Evolutionary conservation across 2,113 vertebrate species (phyloP).

Genomic region (Ornithorhynchus anatinus): DNA sequence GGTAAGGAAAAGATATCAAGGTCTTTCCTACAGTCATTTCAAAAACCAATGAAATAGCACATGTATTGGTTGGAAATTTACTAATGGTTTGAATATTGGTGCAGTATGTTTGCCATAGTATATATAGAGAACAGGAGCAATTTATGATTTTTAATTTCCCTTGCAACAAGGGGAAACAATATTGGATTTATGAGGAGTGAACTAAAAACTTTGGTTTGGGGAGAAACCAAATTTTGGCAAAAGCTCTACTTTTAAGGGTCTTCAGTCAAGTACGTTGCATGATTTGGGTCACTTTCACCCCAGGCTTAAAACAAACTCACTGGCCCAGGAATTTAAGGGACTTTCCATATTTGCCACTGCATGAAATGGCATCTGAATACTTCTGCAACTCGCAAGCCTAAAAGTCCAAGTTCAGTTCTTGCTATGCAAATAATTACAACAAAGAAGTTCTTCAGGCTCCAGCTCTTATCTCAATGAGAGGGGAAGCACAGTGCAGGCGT

Average conservation of each 20-base stretch:
- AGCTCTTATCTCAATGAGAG: slow-evolving; percentile 15
- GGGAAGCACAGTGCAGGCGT: neutral
- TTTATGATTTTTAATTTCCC: slow-evolving; percentile 38
- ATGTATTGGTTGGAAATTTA: slow-evolving; percentile 7
- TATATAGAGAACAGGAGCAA: neutral
- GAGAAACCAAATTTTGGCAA: slow-evolving; percentile 45
- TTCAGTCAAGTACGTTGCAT: slow-evolving; percentile 18
- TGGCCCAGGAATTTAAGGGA: slow-evolving; percentile 2
- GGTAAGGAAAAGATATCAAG: neutral
- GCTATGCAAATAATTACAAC: slow-evolving; percentile 43
- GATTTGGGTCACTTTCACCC: slow-evolving; percentile 6
- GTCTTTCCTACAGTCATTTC: neutral
- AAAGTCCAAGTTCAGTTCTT: slow-evolving; percentile 23
- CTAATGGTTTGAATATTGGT: slow-evolving; percentile 19
- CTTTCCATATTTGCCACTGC: slow-evolving; percentile 14
- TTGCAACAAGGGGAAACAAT: slow-evolving; percentile 37
- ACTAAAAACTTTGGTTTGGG: slow-evolving; percentile 48
- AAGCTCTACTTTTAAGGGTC: slow-evolving; percentile 36
- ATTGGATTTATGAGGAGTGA: slow-evolving; percentile 37
- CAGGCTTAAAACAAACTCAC: slow-evolving; percentile 18
- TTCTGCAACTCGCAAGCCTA: slow-evolving; percentile 1
- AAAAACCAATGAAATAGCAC: slow-evolving; percentile 8
- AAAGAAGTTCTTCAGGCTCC: slow-evolving; percentile 31
- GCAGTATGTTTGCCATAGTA: neutral
- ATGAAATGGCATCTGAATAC: neutral